Base-by-base conservation (phyloP, 1,140 invertebrate genomes). In the Acarapis woodi region DNA sequence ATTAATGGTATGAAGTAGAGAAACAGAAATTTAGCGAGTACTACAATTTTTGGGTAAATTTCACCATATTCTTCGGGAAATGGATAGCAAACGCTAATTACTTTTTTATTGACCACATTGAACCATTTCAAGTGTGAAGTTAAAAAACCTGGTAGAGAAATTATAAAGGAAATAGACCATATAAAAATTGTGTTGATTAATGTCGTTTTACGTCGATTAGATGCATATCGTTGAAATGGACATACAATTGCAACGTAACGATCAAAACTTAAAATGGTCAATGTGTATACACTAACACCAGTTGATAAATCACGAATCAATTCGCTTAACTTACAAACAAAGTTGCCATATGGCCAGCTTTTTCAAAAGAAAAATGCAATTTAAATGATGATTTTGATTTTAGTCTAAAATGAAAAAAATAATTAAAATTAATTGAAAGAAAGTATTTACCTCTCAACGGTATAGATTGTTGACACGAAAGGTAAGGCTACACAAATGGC, bases 261-360 rank as follows among this genome's bases (percentile, higher is more conserved):
- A 52, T 90, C 82, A 4, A 70, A 75, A 24, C 78, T 80, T 1
- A 90, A 58, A 0, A 78, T 79, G 0, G 77, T 83, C 31, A 90
- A 56, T 0, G 80, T 88, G 52, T 88, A 87, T 3, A 88, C 77
- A 0, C 80, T 85, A 0, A 90, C 79, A 0, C 79, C 80, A 32
- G 87, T 73, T n/a, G 76, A 83, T 39, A 87, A 63, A 48, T 85
- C 78, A 51, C 82, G 80, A n/a, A 73, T 66, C 39, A 68, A 78
- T 54, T 85, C 78, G 2, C 70, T 74, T 2, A 75, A 55, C 46
- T 71, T 74, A 52, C 77, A 83, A 1, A 77, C 56, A 4, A 64
- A 42, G 20, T 64, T 55, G 5, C 75, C 75, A 53, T 70, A 80
- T 0, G 75, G 76, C 76, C 79, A 88, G 3, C 69, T 72, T 35